Evolutionary conservation across 2,113 vertebrate species (phyloP).

Genomic region (Diadophis punctatus): DNA sequence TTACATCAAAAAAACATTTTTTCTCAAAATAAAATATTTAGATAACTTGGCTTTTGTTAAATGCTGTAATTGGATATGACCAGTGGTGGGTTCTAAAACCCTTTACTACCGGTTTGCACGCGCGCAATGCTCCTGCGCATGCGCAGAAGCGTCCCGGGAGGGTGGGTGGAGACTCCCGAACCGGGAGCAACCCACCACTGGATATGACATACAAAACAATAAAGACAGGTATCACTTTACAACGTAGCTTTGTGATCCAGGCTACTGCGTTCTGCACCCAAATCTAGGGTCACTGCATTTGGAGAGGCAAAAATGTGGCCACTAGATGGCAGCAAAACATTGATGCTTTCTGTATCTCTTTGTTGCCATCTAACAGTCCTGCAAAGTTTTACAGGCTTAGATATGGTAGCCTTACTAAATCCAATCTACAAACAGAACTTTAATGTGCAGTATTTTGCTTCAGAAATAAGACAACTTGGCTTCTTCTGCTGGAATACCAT

Average conservation of each 20-base stretch:
- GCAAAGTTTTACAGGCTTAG: not conserved
- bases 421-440: not conserved
- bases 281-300: not conserved
- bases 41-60: not conserved
- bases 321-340: not conserved
- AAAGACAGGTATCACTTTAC: not conserved
- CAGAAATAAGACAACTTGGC: not conserved
- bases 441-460: not conserved
- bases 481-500: not conserved
- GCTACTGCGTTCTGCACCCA: not conserved
- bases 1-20: not conserved
- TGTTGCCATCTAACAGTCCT: not conserved
- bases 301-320: not conserved
- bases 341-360: not conserved
- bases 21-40: not conserved
- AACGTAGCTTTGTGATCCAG: not conserved
- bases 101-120: too few species aligned
- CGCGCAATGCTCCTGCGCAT: too few species aligned
- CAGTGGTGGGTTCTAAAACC: too few species aligned
- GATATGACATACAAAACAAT: not conserved
- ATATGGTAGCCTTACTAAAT: not conserved
- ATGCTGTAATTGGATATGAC: not conserved
- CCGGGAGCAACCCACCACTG: too few species aligned
- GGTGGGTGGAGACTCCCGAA: too few species aligned
- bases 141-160: too few species aligned